Evolutionary conservation across 2,113 vertebrate genomes (phyloP), one percentile per base, ranked within the genome.

Genomic region (Microtus oregoni): DNA sequence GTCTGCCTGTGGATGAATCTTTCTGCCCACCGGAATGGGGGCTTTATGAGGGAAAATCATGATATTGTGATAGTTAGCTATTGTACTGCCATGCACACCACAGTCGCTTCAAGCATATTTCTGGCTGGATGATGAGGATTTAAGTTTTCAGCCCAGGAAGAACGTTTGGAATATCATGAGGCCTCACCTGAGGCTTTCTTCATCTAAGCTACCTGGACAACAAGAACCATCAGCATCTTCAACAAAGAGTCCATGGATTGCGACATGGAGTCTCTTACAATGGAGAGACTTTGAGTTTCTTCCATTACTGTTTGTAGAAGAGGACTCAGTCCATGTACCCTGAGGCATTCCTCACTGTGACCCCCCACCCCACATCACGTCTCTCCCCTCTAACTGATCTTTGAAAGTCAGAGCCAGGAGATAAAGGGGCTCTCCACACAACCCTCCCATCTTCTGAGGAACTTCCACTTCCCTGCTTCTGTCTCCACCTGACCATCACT

Each of bases 341-440:
- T 11, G 30, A 10, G 24, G 1, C 32, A 13, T 0, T 41, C 3
- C 2, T 44, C 26, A 41, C 26, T 38, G 70, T 1, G 2, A 26
- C 11, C 15, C 26, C 19, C 20, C 19, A 20, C 5, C 44, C 38
- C 50, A 17, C 1, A 1, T 15, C 2, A 41, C 7, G 5, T 12
- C 44, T 86, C 30, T 94, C 1, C 1, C 10, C 61, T 17, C 24
- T 15, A 10, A 13, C 8, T 58, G 12, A 19, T 52, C 5, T 0
- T 50, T 13, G n/a, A n/a, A 72, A 93, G 32, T 7, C 58, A 72
- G 17, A 35, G 28, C 28, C 26, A 50, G 26, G 79, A 88, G 78
- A 91, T 47, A 82, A 44, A 41, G 14, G 19, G 65, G 2, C 3
- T 79, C 47, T 38, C 83, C 32, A 1, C 2, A 52, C 65, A 44